phyloP scores from a whole-genome alignment of 2,113 vertebrate genomes.

The Triplophysa rosa region DNA sequence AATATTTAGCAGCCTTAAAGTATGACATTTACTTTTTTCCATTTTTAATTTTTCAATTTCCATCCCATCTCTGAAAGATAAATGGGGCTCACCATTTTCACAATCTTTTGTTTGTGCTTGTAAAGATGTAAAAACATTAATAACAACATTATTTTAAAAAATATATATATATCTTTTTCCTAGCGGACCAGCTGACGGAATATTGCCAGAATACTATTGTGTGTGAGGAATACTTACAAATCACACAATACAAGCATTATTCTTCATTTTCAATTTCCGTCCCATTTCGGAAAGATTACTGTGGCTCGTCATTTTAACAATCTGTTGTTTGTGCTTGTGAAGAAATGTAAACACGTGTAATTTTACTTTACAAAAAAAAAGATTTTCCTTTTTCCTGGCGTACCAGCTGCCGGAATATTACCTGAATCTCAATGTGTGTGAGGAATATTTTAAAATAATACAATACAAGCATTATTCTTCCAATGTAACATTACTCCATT shows the following conservation, averaged over 20 bases:
- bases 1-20: no score
- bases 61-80: slow-evolving; percentile 32
- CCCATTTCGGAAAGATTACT: slow-evolving; percentile 31
- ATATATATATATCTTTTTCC: no score
- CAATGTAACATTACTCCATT: slow-evolving; percentile 1
- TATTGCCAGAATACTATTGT: no score
- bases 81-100: neutral
- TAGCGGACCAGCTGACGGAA: no score
- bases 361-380: no score
- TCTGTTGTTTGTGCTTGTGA: slow-evolving; percentile 16
- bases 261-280: slow-evolving; percentile 37
- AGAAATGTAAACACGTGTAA: neutral
- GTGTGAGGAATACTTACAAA: neutral
- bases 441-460: neutral
- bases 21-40: no score
- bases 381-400: no score
- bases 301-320: neutral
- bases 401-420: no score
- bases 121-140: neutral
- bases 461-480: neutral
- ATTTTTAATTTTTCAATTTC: neutral
- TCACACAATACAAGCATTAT: neutral
- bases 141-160: no score
- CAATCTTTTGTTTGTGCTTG: slow-evolving; percentile 16
- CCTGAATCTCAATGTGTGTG: neutral